Evolutionary conservation across 2,888 invertebrate genomes (phyloP).

Genomic region (Lasioglossum morio): DNA sequence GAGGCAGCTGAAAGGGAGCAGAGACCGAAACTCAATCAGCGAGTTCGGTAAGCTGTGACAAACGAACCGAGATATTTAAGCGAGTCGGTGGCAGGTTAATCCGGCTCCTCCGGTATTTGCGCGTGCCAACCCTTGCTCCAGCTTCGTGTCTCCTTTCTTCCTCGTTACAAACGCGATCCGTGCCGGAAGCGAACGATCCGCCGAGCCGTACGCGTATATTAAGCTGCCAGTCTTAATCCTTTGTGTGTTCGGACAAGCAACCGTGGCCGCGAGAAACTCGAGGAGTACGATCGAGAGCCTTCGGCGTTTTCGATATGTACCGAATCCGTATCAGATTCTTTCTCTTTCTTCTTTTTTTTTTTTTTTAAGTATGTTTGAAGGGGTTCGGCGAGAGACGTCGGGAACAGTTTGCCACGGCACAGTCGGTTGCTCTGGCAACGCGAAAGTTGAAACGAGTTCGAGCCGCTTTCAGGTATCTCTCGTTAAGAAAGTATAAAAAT

Average conservation of each 20-base stretch:
- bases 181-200: neutral
- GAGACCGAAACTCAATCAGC: constrained; percentile 33
- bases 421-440: neutral
- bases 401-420: neutral
- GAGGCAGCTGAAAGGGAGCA: neutral
- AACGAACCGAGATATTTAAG: constrained; percentile 51
- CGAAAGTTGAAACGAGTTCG: constrained; percentile 14
- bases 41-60: constrained; percentile 37
- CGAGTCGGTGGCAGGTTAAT: constrained; percentile 49
- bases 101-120: constrained; percentile 10
- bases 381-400: neutral
- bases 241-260: neutral
- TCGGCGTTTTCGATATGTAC: neutral
- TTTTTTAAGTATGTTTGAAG: neutral
- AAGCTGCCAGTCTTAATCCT: neutral
- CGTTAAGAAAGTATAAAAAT: constrained; percentile 13
- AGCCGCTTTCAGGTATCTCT: constrained; percentile 14
- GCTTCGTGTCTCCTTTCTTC: neutral
- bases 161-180: constrained; percentile 2
- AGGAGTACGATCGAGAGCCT: neutral
- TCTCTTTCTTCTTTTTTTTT: no score
- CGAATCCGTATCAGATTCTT: no score
- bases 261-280: neutral
- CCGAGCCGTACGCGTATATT: neutral
- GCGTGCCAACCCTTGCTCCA: neutral